Evolutionary conservation across 2,888 invertebrate species (phyloP), one percentile per base, ranked within the genome.

Genomic region (Prosopocoilus inquinatus): DNA sequence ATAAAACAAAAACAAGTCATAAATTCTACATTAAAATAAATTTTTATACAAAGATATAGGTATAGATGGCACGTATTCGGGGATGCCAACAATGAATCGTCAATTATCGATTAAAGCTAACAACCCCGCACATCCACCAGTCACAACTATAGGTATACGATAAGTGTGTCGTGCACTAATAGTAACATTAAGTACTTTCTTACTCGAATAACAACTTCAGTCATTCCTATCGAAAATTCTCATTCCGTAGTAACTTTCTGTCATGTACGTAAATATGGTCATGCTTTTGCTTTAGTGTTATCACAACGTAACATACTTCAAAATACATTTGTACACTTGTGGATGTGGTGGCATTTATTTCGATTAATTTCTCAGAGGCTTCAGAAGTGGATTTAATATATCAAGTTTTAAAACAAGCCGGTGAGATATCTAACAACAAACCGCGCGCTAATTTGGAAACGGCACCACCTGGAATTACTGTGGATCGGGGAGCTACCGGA

Each of bases 401-500:
- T 83, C 93, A 93, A 84, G 93, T 94, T 78, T 86, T 94, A 83
- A 94, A 94, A 84, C 91, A 94, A 79, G 94, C 94, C 75, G 92
- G 91, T 76, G 93, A 94, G 84, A 90, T 93, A 75, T 84, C 86
- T 71, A 84, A 83, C 76, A 75, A 65, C 67, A 76, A 74, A 70
- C 71, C 72, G 52, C 70, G 73, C 47, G 69, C 70, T 50, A 70
- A 66, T 62, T 65, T 72, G 48, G 74, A 72, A 58, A 69, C 68
- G 46, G 63, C 66, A 43, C 79, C 80, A 67, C 81, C 81, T 47
- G 82, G 72, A 58, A 74, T 72, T 59, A 69, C 67, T 57, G 71
- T 70, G 59, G 75, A 75, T 43, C 69, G 69, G 54, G 68, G 71
- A 44, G 64, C 63, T 32, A 65, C 65, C 48, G 59, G 66, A 50